A percentile compares a stretch with the other conserved stretches of the same genome.
Conservation (phyloP, 1,140 invertebrate genomes). For the Magallana gigas region DNA sequence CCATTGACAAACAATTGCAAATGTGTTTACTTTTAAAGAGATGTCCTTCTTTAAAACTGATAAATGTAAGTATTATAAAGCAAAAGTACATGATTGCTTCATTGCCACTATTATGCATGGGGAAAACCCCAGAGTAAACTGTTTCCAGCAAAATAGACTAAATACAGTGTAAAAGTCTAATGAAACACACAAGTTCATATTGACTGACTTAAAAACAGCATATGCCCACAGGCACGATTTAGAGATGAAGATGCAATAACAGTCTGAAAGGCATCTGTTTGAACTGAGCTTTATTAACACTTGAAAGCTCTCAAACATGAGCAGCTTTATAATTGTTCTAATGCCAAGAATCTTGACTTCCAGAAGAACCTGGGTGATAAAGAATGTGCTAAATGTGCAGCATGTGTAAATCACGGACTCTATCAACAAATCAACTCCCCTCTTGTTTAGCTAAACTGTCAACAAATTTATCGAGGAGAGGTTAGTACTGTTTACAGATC, state of each 20-base stretch:
- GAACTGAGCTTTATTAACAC: background rate
- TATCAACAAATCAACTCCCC: background rate
- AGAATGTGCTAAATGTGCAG: background rate
- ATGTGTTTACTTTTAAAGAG: no score
- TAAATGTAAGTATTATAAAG: no score
- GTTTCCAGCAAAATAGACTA: no score
- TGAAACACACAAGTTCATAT: no score
- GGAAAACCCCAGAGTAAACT: no score
- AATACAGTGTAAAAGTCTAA: no score
- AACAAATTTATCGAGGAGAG: slow-evolving; percentile 19
- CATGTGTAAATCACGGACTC: background rate
- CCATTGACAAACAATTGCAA: no score
- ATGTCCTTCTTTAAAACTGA: no score
- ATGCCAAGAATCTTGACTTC: background rate
- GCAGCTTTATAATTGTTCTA: slow-evolving; percentile 2
- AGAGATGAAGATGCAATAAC: background rate
- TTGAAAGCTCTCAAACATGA: slow-evolving; percentile 11
- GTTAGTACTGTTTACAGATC: slow-evolving; percentile 25
- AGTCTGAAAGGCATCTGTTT: slow-evolving; percentile 19
- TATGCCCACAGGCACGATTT: background rate
- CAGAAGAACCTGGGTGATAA: background rate
- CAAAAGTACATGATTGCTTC: no score
- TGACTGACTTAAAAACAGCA: background rate
- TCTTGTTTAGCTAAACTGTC: slow-evolving; percentile 17
- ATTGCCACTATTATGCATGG: no score